Evolutionary conservation across 1,140 invertebrate genomes (phyloP).

Genomic region (Vanessa tameamea): DNA sequence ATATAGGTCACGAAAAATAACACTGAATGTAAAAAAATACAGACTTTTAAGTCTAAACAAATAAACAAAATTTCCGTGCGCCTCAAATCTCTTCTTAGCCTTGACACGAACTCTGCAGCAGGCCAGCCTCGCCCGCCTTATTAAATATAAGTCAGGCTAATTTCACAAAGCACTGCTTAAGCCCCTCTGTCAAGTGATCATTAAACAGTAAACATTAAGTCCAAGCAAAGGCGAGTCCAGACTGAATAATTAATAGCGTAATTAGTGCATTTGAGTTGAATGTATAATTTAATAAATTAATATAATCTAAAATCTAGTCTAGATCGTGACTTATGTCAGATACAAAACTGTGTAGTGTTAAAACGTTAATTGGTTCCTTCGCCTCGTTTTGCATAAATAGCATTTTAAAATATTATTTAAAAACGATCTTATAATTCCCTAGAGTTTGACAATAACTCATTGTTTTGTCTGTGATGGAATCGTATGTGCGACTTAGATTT

Average conservation of each 20-base stretch:
- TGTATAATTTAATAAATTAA: conserved; percentile 1
- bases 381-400: not conserved
- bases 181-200: conserved; percentile 16
- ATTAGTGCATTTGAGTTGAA: conserved; percentile 15
- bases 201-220: conserved; percentile 15
- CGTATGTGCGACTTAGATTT: not conserved
- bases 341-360: not conserved
- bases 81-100: not conserved
- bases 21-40: not conserved
- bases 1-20: too few relatives aligned
- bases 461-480: not conserved
- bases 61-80: not conserved
- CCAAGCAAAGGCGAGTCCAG: conserved; percentile 10
- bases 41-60: not conserved
- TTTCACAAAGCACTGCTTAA: conserved; percentile 18
- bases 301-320: not conserved
- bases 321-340: not conserved
- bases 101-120: conserved; percentile 1
- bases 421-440: too few relatives aligned
- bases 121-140: conserved; percentile 9
- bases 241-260: conserved; percentile 22
- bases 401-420: too few relatives aligned
- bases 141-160: conserved; percentile 25
- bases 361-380: not conserved
- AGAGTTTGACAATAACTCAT: too few relatives aligned